Percentiles rank a stretch among this genome's conserved stretches.
Evolutionary conservation across 2,113 vertebrate genomes (phyloP).

Genomic region (Lagopus leucura): DNA sequence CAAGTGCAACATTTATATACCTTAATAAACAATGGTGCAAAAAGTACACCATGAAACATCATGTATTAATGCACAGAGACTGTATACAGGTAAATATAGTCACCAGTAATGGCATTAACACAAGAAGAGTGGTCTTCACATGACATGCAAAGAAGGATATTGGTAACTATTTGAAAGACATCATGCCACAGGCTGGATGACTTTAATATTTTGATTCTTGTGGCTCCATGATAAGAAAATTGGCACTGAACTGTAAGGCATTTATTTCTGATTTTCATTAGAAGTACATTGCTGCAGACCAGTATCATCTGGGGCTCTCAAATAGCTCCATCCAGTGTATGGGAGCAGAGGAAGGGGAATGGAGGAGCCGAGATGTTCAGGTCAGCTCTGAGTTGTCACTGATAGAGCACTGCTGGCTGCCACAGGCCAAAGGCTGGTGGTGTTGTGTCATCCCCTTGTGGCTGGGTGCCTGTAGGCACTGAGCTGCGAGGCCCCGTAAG

Average conservation of each 20-base stretch:
- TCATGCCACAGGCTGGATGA: not conserved
- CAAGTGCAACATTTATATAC: not conserved
- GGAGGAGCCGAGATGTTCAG: not conserved
- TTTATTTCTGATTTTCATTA: not conserved
- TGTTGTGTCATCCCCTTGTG: constrained; percentile 50
- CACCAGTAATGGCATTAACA: not conserved
- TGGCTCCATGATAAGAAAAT: not conserved
- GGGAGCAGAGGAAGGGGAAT: not conserved
- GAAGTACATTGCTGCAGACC: not conserved
- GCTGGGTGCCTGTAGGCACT: not conserved
- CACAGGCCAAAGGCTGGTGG: not conserved
- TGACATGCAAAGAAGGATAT: not conserved
- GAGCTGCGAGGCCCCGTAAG: not conserved
- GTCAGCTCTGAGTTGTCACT: not conserved
- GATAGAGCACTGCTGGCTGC: not conserved
- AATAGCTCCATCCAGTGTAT: not conserved
- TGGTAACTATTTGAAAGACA: not conserved
- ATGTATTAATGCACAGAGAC: not conserved
- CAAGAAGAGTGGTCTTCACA: not conserved
- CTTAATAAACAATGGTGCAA: not conserved
- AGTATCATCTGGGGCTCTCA: not conserved
- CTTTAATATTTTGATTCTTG: not conserved
- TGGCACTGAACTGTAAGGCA: not conserved
- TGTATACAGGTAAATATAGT: not conserved
- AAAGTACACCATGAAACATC: not conserved